Conservation (phyloP, 2,888 invertebrate species). For the Dexiosoma caninum region DNA sequence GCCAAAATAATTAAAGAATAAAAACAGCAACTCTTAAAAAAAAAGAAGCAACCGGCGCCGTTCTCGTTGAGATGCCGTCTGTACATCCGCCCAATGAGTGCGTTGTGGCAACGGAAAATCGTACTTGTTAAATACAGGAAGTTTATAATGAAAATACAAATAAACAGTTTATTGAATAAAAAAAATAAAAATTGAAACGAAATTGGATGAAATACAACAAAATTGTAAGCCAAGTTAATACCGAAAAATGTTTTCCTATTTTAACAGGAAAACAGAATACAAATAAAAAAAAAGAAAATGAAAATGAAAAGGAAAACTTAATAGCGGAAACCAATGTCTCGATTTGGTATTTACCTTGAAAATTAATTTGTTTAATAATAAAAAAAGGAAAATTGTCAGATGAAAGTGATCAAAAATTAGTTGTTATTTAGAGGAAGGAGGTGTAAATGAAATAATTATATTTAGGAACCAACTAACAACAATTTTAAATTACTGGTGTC, state of each 20-base stretch:
- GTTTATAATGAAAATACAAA: constrained; percentile 61
- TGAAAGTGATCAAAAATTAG: too few species aligned
- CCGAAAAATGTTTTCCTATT: background rate
- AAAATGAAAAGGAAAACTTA: too few species aligned
- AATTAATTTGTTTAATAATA: constrained; percentile 7
- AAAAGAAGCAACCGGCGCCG: constrained; percentile 50
- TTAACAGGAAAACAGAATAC: background rate
- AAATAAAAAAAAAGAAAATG: too few species aligned
- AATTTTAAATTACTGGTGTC: too few species aligned
- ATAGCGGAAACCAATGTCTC: constrained; percentile 16
- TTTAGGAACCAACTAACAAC: too few species aligned
- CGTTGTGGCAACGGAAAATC: constrained; percentile 62
- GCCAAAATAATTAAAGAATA: background rate
- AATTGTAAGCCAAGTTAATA: constrained; percentile 9
- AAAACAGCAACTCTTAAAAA: background rate
- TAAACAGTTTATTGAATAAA: constrained; percentile 25
- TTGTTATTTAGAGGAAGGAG: too few species aligned
- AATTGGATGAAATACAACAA: background rate
- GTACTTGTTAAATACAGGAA: constrained; percentile 65
- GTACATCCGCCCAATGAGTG: constrained; percentile 56
- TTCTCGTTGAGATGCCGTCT: constrained; percentile 49
- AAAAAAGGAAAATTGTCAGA: too few species aligned
- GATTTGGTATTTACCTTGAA: background rate
- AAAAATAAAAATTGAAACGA: background rate
- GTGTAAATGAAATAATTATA: too few species aligned